Evolutionary conservation across 1,140 invertebrate genomes (phyloP), one percentile per base, ranked within the genome.

Genomic region (Drosophila setifemur): DNA sequence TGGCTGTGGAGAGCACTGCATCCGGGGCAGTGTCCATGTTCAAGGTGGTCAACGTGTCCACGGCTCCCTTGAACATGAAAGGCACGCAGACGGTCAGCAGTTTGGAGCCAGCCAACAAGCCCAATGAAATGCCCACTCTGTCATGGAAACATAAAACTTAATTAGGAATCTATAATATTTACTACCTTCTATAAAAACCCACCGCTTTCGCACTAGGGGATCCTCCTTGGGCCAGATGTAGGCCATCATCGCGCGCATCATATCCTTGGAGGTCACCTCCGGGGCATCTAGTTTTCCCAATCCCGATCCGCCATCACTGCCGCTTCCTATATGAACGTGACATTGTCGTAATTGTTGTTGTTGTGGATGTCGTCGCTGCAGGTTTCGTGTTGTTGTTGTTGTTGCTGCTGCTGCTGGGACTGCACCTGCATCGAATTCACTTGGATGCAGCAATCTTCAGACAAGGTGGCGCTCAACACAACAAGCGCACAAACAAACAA

Each of bases 41-140:
- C 6, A 96, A 78, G 23, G 94, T 90, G 91, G 98, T 98, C 45
- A 99, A 93, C 74, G 94, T 94, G 91, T 99, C 98, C 40, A 99
- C 93, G 1, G 95, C 95, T 91, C 97, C 95, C 91, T 99, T 99
- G 89, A 99, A 98, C 43, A 99, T 92, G 91, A 99, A 99, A n/a
- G 98, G 98, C 3, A 99, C 98, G 67, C 93, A 92, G 2, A 99
- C 97, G 89, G 98, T 99, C 63, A 98, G 88, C 19, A 97, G 83
- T 92, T 98, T 97, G 18, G 96, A 96, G 29, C 95, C 94, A 40
- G 96, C 92, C 21, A 97, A 90, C 37, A 98, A 92, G 31, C 94
- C 93, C 16, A 99, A 71, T 6, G 98, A 97, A 26, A 97, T 77
- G 77, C 96, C 93, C 9, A 99, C 98, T 64, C 98, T 93, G 42